These are phyloP conservation scores for Anoura caudifer DNA, from an alignment of 2,113 vertebrate species.

Conservation along the genomic window DNA sequence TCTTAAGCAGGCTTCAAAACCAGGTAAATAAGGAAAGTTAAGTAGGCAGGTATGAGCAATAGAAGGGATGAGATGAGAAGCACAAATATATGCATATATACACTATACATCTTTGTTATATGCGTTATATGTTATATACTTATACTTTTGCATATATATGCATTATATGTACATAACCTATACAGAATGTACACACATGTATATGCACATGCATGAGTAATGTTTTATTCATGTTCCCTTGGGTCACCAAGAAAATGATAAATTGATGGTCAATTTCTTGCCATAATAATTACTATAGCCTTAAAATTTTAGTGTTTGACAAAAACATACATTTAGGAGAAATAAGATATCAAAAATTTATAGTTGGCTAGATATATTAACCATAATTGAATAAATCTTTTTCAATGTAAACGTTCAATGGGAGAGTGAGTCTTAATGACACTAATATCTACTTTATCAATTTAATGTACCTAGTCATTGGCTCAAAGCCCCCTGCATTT, in stretches of 20 bases:
- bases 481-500: neutral
- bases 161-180: neutral
- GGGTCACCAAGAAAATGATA: neutral
- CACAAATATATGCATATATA: neutral
- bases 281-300: neutral
- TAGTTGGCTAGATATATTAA: neutral
- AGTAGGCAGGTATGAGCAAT: neutral
- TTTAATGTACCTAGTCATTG: rapidly evolving
- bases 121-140: too few relatives aligned
- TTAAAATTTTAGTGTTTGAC: neutral
- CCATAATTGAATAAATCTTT: neutral
- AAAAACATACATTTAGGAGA: neutral
- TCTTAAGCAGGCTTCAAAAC: neutral
- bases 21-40: neutral
- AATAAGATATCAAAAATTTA: neutral
- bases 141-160: too few relatives aligned
- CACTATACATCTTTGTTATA: too few relatives aligned
- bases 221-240: neutral
- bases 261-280: neutral
- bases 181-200: neutral
- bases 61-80: neutral
- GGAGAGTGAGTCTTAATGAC: neutral
- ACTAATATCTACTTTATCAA: neutral
- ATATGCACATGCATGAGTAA: neutral
- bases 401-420: neutral